Conservation (phyloP, 2,888 invertebrate species). For the Papilio elwesi region DNA sequence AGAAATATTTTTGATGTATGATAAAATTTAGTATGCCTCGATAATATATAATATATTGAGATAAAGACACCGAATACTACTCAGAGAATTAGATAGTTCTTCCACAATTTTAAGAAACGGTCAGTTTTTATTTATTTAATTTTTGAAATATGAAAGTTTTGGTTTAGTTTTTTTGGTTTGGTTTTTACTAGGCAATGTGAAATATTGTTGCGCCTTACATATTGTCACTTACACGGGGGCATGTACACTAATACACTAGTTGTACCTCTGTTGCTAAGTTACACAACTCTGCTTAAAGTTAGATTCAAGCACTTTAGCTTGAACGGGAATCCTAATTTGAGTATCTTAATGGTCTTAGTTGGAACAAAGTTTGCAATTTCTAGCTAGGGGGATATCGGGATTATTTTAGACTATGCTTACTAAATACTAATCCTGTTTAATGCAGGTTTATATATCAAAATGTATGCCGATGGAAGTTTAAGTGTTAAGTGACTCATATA, state of each 20-base stretch:
- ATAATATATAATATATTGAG: too few relatives aligned
- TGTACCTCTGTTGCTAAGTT: slow-evolving; percentile 7
- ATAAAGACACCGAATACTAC: too few relatives aligned
- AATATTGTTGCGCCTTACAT: neutral
- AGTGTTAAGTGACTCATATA: too few relatives aligned
- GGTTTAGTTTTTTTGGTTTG: too few relatives aligned
- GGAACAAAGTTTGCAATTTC: slow-evolving; percentile 21
- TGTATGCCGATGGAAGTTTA: too few relatives aligned
- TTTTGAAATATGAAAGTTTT: too few relatives aligned
- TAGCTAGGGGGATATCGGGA: slow-evolving; percentile 18
- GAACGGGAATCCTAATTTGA: slow-evolving; percentile 19
- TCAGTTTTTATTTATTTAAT: too few relatives aligned
- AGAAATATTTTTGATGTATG: slow-evolving; percentile 1
- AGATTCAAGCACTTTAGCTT: slow-evolving; percentile 4
- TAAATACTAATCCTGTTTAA: slow-evolving; percentile 2
- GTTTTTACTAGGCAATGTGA: too few relatives aligned
- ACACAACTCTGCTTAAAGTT: slow-evolving; percentile 7
- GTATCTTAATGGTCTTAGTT: slow-evolving; percentile 24
- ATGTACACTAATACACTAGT: neutral
- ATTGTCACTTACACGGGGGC: neutral
- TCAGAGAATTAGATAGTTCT: too few relatives aligned
- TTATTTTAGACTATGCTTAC: slow-evolving; percentile 17
- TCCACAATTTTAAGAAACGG: too few relatives aligned
- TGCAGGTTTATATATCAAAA: too few relatives aligned
- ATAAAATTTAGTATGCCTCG: neutral